Conservation (phyloP, 2,797 vertebrate genomes). For the Siniperca obscura region DNA sequence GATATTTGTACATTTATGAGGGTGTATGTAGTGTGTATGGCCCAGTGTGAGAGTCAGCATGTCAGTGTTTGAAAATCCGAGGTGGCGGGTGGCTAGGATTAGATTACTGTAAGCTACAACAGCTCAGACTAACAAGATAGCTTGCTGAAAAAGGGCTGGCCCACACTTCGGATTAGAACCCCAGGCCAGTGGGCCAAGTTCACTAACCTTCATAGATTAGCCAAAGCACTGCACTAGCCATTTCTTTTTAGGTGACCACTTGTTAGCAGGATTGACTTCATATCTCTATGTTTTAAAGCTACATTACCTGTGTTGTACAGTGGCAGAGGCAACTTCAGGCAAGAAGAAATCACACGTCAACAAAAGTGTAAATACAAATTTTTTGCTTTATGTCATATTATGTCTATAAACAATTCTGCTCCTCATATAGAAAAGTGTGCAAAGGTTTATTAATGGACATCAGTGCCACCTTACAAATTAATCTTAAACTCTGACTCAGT, state of each 20-base stretch:
- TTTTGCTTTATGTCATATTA: conserved; percentile 10
- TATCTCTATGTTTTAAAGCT: neutral
- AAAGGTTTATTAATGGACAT: conserved; percentile 5
- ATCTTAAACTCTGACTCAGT: neutral
- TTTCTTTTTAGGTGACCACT: conserved; percentile 20
- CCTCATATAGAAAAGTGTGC: neutral
- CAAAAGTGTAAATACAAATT: neutral
- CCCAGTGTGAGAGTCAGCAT: conserved; percentile 55
- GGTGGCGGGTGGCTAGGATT: conserved; percentile 74
- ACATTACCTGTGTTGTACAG: too few relatives aligned
- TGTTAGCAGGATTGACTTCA: neutral
- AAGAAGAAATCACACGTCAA: neutral
- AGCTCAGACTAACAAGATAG: conserved; percentile 80
- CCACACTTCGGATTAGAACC: conserved; percentile 69
- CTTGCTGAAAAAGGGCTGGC: conserved; percentile 64
- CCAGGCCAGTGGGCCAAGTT: conserved; percentile 68
- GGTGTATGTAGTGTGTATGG: conserved; percentile 11
- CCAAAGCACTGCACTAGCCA: neutral
- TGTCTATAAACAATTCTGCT: neutral
- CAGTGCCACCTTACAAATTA: neutral
- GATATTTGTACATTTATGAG: conserved; percentile 38
- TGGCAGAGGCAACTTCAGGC: neutral
- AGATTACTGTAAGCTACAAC: conserved; percentile 81
- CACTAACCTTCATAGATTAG: conserved; percentile 45
- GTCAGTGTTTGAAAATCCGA: conserved; percentile 67